Evolutionary conservation across 2,113 vertebrate species (phyloP), one percentile per base, ranked within the genome.

Genomic region (Recurvirostra avosetta): DNA sequence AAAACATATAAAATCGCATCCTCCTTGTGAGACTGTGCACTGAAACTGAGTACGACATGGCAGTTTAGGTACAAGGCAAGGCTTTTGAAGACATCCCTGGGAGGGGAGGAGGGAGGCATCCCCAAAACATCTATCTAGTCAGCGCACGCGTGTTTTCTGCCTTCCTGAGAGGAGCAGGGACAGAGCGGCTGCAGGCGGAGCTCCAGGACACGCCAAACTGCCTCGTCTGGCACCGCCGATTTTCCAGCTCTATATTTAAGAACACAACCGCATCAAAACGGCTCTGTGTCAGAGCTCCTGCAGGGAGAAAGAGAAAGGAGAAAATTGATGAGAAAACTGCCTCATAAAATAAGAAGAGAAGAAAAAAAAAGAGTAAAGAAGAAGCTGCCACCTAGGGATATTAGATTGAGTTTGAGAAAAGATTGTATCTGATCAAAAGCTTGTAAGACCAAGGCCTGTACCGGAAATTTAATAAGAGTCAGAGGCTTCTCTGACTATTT

Each of bases 31-130:
- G 36, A 1, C 19, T 12, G 12, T 4, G 30, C 32, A 0, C 59
- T 29, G 12, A 19, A 36, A 12, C 34, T 12, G 16, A 34, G 2
- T 0, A 3, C 3, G 38, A 20, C 4, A 3, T 2, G 20, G 45
- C 56, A 63, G 18, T 0, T 5, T 4, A 7, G n/a, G 29, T 3
- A 45, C n/a, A 15, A 30, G 58, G 29, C n/a, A 15, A 27, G 53
- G 29, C 11, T 16, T 45, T n/a, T 43, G 43, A 40, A 41, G 55
- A n/a, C 9, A 8, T 5, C 26, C 49, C 30, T 16, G 32, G 63
- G 36, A 59, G 38, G 16, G 29, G 36, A 70, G 15, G 49, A 40
- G 3, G 62, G 29, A 62, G 5, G 19, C 3, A 12, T 9, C 23
- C 40, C 75, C 53, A 56, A 10, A 56, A 38, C 4, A 5, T 8